Evolutionary conservation across 2,113 vertebrate genomes (phyloP).

Genomic region (Apteryx mantelli): DNA sequence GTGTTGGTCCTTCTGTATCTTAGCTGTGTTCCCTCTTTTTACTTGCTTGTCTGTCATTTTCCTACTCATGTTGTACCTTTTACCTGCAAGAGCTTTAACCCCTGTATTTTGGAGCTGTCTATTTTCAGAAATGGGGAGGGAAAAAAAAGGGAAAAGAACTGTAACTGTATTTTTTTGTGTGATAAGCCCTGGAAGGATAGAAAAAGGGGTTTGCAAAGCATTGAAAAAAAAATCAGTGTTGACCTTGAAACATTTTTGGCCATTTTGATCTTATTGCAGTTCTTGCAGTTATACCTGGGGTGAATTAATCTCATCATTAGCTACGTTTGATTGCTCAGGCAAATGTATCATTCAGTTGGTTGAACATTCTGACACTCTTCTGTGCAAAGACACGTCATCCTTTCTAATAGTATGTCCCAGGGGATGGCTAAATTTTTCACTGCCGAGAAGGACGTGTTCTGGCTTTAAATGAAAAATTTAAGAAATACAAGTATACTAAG

Average conservation of each 20-base stretch:
- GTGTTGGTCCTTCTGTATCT: not conserved
- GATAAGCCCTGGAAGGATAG: not conserved
- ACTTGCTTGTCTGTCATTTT: not conserved
- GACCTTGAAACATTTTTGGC: not conserved
- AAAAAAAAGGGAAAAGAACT: not conserved
- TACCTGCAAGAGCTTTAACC: not conserved
- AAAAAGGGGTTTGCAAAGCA: not conserved
- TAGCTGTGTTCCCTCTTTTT: too few species aligned
- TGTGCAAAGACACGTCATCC: not conserved
- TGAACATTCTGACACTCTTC: not conserved
- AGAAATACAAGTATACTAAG: not conserved
- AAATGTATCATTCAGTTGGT: not conserved
- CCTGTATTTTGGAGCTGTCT: not conserved
- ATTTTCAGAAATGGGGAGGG: fast-evolving
- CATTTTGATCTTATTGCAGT: not conserved
- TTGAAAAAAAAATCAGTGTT: not conserved
- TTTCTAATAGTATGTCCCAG: not conserved
- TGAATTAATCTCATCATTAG: not conserved
- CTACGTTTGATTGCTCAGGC: not conserved
- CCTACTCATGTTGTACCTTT: not conserved
- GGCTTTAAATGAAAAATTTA: not conserved
- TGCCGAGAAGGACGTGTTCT: not conserved
- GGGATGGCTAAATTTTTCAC: not conserved
- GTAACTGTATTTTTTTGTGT: not conserved
- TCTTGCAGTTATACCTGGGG: not conserved